phyloP scores from a whole-genome alignment of 53 echinoderm and acorn worm species.

The Paracentrotus lividus region DNA sequence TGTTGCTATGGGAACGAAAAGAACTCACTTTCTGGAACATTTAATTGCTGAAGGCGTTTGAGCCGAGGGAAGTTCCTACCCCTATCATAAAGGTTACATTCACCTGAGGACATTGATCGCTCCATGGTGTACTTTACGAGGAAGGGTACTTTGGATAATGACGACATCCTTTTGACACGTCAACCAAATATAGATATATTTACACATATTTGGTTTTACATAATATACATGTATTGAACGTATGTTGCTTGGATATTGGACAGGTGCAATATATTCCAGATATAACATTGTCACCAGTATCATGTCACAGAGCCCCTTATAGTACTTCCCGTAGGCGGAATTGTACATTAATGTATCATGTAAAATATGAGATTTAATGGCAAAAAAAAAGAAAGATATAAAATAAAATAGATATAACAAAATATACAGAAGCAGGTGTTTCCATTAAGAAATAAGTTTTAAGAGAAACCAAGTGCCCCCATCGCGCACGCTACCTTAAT shows the following conservation, averaged over 20 bases:
- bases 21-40: constrained; percentile 50
- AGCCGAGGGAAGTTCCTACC: background rate
- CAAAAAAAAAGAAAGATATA: background rate
- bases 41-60: constrained; percentile 30
- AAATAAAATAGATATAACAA: no score
- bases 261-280: no score
- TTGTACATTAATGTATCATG: background rate
- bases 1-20: constrained; percentile 26
- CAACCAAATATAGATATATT: background rate
- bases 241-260: background rate
- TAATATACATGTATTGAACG: background rate
- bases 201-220: background rate
- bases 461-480: background rate
- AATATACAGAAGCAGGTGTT: no score
- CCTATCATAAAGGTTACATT: background rate
- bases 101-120: background rate
- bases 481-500: no score
- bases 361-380: background rate
- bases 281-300: no score
- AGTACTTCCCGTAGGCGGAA: background rate
- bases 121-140: background rate
- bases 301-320: background rate
- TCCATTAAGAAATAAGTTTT: background rate
- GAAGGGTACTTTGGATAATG: background rate
- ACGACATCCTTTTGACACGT: background rate